Evolutionary conservation across 2,888 invertebrate genomes (phyloP).

Genomic region (Troides aeacus): DNA sequence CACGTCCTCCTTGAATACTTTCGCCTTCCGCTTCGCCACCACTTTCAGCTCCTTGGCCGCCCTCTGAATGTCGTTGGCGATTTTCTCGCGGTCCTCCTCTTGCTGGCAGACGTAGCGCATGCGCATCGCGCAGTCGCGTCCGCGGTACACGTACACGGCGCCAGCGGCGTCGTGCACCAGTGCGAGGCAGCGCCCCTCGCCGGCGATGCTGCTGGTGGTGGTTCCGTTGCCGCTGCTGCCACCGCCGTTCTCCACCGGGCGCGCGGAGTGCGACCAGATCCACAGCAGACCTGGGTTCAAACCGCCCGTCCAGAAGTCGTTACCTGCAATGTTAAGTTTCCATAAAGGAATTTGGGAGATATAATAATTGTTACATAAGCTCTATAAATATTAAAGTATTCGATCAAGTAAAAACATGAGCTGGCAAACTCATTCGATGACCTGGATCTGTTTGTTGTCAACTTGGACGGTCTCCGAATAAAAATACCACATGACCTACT

Average conservation of each 20-base stretch:
- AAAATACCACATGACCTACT: too few species aligned
- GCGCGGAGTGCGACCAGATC: conserved; percentile 92
- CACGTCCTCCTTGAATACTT: conserved; percentile 30
- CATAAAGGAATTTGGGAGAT: too few species aligned
- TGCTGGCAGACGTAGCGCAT: conserved; percentile 87
- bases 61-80: conserved; percentile 82
- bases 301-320: conserved; percentile 91
- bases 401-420: too few species aligned
- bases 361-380: too few species aligned
- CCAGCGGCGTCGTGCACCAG: conserved; percentile 82
- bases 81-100: conserved; percentile 76
- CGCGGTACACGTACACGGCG: conserved; percentile 83
- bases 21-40: conserved; percentile 24
- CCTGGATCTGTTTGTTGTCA: too few species aligned
- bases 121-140: conserved; percentile 85
- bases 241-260: conserved; percentile 82
- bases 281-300: conserved; percentile 91
- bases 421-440: too few species aligned
- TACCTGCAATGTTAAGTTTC: conserved; percentile 63
- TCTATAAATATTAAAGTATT: too few species aligned
- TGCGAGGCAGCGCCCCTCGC: conserved; percentile 86
- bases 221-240: conserved; percentile 39
- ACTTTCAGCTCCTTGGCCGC: conserved; percentile 52
- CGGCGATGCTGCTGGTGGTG: conserved; percentile 57
- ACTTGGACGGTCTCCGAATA: too few species aligned